Base-by-base conservation (phyloP, 2,888 invertebrate genomes). In the Clostera curtula region DNA sequence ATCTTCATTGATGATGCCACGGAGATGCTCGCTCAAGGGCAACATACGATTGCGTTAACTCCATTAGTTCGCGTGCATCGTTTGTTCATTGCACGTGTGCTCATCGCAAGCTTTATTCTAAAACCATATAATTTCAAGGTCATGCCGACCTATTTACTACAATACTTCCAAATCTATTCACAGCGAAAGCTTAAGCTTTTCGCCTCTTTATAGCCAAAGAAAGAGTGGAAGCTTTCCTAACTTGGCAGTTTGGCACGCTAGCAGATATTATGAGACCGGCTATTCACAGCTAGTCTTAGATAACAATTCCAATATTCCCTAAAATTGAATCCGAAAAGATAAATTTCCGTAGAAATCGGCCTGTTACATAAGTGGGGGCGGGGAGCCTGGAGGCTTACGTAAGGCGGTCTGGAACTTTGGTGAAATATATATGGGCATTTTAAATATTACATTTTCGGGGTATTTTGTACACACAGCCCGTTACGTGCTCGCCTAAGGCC, bases 291-390 rank as follows among this genome's bases (percentile, higher is more conserved):
- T 43, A 37, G 40, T 49, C 50, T 35, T 29, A 37, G 43, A 49
- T 40, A 46, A 40, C 35, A 35, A 49, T 61, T 58, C 56, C 53
- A 57, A 57, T 59, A 56, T 56, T 52, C 46, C 43, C 50, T 42
- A 47, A 62, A 64, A 64, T 57, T 60, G 49, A 52, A 57, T 54
- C 47, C 41, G 46, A 40, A 49, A 49, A 54, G 56, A 61, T 63
- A 60, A 63, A 63, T 59, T 51, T 58, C 43, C 32, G 40, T 48
- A 49, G 48, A 56, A 73, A 65, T 63, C 63, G 63, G 56, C 34
- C 56, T 65, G 77, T 80, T 80, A 80, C 67, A 74, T 80, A 80
- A 80, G 69, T 62, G 64, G 62, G 64, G 73, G 68, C 52, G 73
- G 65, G 62, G 68, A 56, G 48, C 40, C 48, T 46, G 53, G 42